Base-by-base conservation (phyloP, 2,113 vertebrate species). In the Phodopus roborovskii region DNA sequence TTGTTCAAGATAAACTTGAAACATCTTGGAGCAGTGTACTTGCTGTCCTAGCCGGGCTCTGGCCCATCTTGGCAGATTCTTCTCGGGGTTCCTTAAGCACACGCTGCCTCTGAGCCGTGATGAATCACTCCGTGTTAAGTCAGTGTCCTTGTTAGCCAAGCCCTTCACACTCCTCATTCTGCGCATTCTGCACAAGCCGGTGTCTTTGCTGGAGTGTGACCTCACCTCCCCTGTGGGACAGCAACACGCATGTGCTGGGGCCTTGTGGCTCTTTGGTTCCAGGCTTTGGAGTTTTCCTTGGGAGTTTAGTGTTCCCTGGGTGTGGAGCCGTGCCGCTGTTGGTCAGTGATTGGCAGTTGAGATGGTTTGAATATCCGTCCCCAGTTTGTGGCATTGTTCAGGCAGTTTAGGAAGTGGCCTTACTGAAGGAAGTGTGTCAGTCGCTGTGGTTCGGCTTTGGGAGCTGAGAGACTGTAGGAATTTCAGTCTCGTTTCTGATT, bases 221-320 rank as follows among this genome's bases (percentile, higher is more conserved):
- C 20, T 13, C 48, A 15, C 11, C 16, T 83, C 33, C 30, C 64
- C 3, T 2, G 62, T 30, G 45, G 33, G n/a, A 33, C 53, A 56
- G 26, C n/a, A 24, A 6, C 22, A 75, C 36, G 1, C 53, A 64
- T 30, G 36, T 45, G 24, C 30, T 87, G 3, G 16, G 50, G 13
- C 16, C 70, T 48, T 45, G 33, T 7, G 22, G 22, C 2, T 13
- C 17, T 89, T 16, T 70, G 26, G 42, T 26, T 91, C 74, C 2
- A 70, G 16, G 68, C 17, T 30, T 77, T 71, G 66, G 78, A 62
- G 19, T 91, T 94, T 60, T 88, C 39, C 53, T 96, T 78, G 78
- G n/a, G n/a, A 78, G 24, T 88, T 71, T 60, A 74, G 71, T 66
- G 0, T 71, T 30, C 36, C 24, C 15, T 88, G 24, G 17, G 6